Base-by-base conservation (phyloP, 23 tunicate species). In the Clavelina lepadiformis region DNA sequence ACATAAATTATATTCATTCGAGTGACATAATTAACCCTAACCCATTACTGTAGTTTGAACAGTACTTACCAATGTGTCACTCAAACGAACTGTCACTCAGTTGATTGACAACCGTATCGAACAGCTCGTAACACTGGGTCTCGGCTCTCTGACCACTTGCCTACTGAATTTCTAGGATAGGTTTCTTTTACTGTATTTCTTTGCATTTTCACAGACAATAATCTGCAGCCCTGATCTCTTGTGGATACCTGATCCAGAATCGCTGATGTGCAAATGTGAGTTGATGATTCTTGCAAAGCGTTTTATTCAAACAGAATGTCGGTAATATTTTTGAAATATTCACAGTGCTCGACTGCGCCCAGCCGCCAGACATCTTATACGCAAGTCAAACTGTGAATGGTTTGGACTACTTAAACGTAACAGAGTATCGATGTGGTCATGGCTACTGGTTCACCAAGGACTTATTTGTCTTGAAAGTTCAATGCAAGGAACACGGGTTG, bases 171-270 rank as follows among this genome's bases (percentile, higher is more conserved):
- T n/a, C n/a, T n/a, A n/a, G n/a, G n/a, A n/a, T n/a, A n/a, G n/a
- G n/a, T n/a, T n/a, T n/a, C n/a, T n/a, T n/a, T n/a, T n/a, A n/a
- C n/a, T n/a, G n/a, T n/a, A n/a, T n/a, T n/a, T n/a, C n/a, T n/a
- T n/a, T n/a, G n/a, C n/a, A n/a, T n/a, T n/a, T n/a, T 52, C 27
- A 28, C 75, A 83, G 92, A 46, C 45, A 21, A 33, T 83, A n/a
- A 35, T 52, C 30, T 83, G 92, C 66, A 63, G 51, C 15, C 47
- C 73, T 11, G 58, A 75, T 2, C 72, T 83, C 18, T 36, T 58
- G 45, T 83, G 92, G 92, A 82, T 75, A 3, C 92, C 92, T 19
- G 73, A 61, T 27, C 92, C 92, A 24, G 66, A 68, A 1, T 22
- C 19, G 2, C 59, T 79, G n/a, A 28, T 34, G 28, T 79, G 85